Conservation (phyloP, 2,888 invertebrate genomes). For the Lithophane socia region DNA sequence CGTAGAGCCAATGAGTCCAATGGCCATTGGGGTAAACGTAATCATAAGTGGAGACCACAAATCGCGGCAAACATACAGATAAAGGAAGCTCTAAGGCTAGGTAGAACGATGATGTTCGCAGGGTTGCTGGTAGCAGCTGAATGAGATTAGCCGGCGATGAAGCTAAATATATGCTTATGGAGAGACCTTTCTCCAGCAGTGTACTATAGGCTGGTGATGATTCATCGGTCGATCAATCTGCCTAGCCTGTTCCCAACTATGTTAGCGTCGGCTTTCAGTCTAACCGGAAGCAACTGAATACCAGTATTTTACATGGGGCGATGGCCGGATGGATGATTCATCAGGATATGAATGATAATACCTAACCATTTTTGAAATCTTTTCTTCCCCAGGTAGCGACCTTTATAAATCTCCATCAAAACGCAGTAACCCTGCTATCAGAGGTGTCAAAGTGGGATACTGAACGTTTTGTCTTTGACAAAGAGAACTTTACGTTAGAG, state of each 20-base stretch:
- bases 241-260: too few species aligned
- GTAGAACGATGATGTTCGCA: not conserved
- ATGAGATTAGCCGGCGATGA: not conserved
- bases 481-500: slow-evolving; percentile 89
- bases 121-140: not conserved
- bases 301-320: too few species aligned
- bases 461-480: slow-evolving; percentile 89
- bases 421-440: slow-evolving; percentile 89
- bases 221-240: not conserved
- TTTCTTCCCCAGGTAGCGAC: slow-evolving; percentile 84
- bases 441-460: slow-evolving; percentile 91
- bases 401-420: slow-evolving; percentile 90
- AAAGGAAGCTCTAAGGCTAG: not conserved
- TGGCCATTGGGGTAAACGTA: not conserved
- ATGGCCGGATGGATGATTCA: not conserved
- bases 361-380: not conserved
- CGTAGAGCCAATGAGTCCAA: not conserved
- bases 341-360: not conserved
- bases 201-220: not conserved
- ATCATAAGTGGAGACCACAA: not conserved
- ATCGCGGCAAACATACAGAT: not conserved
- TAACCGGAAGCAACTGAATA: too few species aligned
- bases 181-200: not conserved
- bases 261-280: too few species aligned
- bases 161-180: not conserved